Conservation (phyloP, 2,113 vertebrate genomes). For the Anarrhichthys ocellatus region DNA sequence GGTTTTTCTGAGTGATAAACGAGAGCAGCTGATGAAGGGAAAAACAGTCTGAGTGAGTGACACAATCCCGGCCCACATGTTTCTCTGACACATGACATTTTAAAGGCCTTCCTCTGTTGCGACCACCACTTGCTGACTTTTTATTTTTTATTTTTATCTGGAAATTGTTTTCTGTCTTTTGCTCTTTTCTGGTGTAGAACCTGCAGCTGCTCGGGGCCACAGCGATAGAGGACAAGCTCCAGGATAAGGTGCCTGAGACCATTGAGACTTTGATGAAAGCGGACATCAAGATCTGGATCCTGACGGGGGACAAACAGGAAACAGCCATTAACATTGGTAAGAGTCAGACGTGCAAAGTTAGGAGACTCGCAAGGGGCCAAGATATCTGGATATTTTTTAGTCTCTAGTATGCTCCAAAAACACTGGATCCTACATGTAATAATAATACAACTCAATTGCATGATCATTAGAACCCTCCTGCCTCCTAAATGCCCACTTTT, state of each 20-base stretch:
- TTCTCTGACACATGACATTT: slow-evolving; percentile 70
- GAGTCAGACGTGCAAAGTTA: neutral
- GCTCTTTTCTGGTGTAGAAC: slow-evolving; percentile 82
- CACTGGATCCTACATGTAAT: neutral
- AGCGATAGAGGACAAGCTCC: slow-evolving; percentile 97
- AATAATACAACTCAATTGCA: neutral
- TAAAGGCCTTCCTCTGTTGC: slow-evolving; percentile 58
- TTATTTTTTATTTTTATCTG: neutral
- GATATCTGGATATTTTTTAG: neutral
- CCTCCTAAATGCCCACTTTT: neutral
- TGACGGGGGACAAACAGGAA: slow-evolving; percentile 99
- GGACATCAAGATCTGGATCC: slow-evolving; percentile 98
- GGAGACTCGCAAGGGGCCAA: neutral
- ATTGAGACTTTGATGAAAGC: slow-evolving; percentile 98
- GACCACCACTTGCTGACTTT: slow-evolving; percentile 19
- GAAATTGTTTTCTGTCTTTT: neutral
- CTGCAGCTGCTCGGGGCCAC: slow-evolving; percentile 97
- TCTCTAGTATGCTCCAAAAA: neutral
- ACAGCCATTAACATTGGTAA: slow-evolving; percentile 98
- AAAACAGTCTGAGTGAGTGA: slow-evolving; percentile 67
- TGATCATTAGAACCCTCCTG: neutral
- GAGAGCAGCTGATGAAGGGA: slow-evolving; percentile 64
- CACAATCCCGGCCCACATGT: slow-evolving; percentile 49
- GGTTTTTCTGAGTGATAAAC: slow-evolving; percentile 61
- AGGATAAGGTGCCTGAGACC: slow-evolving; percentile 97